Evolutionary conservation across 2,888 invertebrate genomes (phyloP).

Genomic region (Saturnia pavonia): DNA sequence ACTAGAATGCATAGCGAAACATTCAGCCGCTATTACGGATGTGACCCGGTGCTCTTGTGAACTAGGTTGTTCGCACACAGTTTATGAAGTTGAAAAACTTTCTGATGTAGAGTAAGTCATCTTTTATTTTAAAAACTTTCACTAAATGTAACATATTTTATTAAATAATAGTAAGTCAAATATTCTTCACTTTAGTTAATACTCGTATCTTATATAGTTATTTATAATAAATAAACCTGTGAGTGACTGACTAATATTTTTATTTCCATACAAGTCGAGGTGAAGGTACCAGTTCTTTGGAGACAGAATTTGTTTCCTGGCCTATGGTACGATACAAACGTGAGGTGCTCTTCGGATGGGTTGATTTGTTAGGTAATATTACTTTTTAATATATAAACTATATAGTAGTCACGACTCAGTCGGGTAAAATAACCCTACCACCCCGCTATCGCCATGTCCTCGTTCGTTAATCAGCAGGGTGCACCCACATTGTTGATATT

Average conservation of each 20-base stretch:
- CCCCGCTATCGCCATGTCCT: no score
- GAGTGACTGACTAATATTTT: slow-evolving; percentile 25
- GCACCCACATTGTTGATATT: no score
- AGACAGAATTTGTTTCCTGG: slow-evolving; percentile 89
- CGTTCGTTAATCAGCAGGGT: no score
- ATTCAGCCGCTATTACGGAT: slow-evolving; percentile 79
- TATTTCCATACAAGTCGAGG: slow-evolving; percentile 38
- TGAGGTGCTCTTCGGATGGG: slow-evolving; percentile 92
- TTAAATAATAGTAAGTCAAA: no score
- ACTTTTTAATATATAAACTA: background rate
- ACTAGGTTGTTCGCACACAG: slow-evolving; percentile 87
- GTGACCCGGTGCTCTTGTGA: slow-evolving; percentile 86
- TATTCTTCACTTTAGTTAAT: no score
- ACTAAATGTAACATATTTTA: no score
- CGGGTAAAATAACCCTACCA: no score
- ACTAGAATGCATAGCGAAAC: slow-evolving; percentile 81
- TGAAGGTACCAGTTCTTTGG: slow-evolving; percentile 59
- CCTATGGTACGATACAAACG: slow-evolving; percentile 89
- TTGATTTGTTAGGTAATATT: slow-evolving; percentile 86
- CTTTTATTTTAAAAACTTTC: no score
- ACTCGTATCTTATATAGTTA: no score
- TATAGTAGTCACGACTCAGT: no score
- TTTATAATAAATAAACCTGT: no score
- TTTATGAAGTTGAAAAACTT: slow-evolving; percentile 88
- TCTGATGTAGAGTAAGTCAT: slow-evolving; percentile 81